Evolutionary conservation across 2,888 invertebrate species (phyloP).

Genomic region (Baronia brevicornis): DNA sequence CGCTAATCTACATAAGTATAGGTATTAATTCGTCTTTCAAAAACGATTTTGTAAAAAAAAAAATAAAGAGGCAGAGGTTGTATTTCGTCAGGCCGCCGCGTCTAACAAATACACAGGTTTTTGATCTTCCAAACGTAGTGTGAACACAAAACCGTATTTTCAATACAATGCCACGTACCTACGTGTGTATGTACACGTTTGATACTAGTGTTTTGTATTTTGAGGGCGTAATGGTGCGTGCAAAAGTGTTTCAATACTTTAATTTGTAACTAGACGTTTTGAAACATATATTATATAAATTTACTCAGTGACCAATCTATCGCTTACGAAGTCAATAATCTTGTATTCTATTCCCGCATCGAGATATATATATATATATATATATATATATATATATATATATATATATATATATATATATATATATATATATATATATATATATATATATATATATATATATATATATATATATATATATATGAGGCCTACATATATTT

Average conservation of each 20-base stretch:
- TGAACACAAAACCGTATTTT: slow-evolving; percentile 40
- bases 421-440: too few relatives aligned
- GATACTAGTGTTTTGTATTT: slow-evolving; percentile 17
- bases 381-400: too few relatives aligned
- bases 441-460: too few relatives aligned
- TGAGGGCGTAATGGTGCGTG: slow-evolving; percentile 27
- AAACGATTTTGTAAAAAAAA: slow-evolving; percentile 67
- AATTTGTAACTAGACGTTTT: slow-evolving; percentile 6
- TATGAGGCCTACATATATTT: too few relatives aligned
- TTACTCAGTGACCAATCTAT: too few relatives aligned
- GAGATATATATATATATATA: too few relatives aligned
- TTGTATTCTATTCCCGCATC: too few relatives aligned
- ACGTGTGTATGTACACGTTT: slow-evolving; percentile 28
- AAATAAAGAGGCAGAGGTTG: slow-evolving; percentile 34
- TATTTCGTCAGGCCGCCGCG: slow-evolving; percentile 47
- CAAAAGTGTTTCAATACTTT: slow-evolving; percentile 26
- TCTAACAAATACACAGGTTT: slow-evolving; percentile 29
- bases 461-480: too few relatives aligned
- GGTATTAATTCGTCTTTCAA: slow-evolving; percentile 72
- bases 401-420: too few relatives aligned
- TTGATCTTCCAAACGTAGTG: slow-evolving; percentile 25
- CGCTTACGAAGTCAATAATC: too few relatives aligned
- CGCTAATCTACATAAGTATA: slow-evolving; percentile 73
- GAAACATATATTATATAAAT: too few relatives aligned
- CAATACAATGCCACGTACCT: slow-evolving; percentile 47